Conservation (phyloP, 2,797 vertebrate genomes). For the Cetoscarus ocellatus region DNA sequence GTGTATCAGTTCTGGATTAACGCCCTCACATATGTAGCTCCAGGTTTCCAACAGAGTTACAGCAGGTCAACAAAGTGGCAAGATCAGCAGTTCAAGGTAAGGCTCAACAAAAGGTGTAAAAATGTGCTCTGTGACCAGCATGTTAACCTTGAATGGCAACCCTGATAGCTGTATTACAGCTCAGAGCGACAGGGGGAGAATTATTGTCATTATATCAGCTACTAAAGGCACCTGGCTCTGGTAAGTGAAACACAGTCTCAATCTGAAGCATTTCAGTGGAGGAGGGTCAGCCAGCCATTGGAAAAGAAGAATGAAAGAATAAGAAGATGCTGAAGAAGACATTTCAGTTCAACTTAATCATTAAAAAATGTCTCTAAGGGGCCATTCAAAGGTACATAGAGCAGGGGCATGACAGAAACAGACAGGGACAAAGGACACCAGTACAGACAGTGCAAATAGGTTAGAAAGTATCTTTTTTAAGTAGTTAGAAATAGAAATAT, state of each 20-base stretch:
- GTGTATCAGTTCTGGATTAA: conserved; percentile 55
- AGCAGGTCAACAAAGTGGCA: conserved; percentile 40
- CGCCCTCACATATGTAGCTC: conserved; percentile 52
- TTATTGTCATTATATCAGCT: conserved; percentile 5
- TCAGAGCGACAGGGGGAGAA: conserved; percentile 3
- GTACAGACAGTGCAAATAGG: too few relatives aligned
- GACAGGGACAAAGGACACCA: too few relatives aligned
- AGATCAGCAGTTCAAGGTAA: conserved; percentile 48
- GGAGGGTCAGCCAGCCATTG: too few relatives aligned
- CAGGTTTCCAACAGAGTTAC: conserved; percentile 52
- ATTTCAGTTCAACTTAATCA: too few relatives aligned
- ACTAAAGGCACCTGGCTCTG: conserved; percentile 16
- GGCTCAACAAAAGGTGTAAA: conserved; percentile 20
- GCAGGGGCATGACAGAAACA: too few relatives aligned
- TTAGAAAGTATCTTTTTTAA: too few relatives aligned
- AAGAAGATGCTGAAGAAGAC: too few relatives aligned
- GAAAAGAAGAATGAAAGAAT: too few relatives aligned
- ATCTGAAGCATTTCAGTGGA: conserved; percentile 3
- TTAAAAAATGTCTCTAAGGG: too few relatives aligned
- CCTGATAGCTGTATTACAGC: conserved; percentile 30
- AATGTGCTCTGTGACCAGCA: conserved; percentile 29
- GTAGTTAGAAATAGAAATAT: too few relatives aligned
- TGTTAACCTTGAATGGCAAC: conserved; percentile 24
- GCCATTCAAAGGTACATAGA: too few relatives aligned
- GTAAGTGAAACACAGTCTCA: conserved; percentile 11